Evolutionary conservation across 2,797 vertebrate genomes (phyloP).

Genomic region (Myotis planiceps): DNA sequence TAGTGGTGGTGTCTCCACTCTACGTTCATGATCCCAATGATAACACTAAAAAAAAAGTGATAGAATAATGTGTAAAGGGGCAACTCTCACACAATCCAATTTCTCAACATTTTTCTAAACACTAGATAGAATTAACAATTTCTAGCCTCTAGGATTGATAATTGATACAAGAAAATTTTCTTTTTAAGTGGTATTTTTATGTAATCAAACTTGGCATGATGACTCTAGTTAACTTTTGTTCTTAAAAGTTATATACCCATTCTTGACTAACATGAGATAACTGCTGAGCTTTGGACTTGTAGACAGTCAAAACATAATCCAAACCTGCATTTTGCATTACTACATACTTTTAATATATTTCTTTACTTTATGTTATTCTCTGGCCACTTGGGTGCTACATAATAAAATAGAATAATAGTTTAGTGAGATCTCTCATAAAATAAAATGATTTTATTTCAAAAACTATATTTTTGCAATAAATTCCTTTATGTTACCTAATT

Average conservation of each 20-base stretch:
- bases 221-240: not conserved
- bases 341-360: not conserved
- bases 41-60: not conserved
- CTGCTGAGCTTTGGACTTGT: not conserved
- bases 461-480: not conserved
- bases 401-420: not conserved
- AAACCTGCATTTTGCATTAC: not conserved
- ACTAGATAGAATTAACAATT: not conserved
- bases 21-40: not conserved
- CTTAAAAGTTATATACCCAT: not conserved
- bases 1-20: not conserved
- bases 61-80: not conserved
- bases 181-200: not conserved
- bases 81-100: not conserved
- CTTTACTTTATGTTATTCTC: not conserved
- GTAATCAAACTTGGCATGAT: not conserved
- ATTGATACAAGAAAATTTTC: not conserved
- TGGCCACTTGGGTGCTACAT: not conserved
- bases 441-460: not conserved
- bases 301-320: constrained; percentile 14
- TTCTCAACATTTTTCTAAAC: not conserved
- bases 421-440: not conserved
- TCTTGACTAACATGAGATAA: not conserved
- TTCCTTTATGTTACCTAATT: constrained; percentile 21
- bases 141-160: not conserved